Evolutionary conservation across 1,140 invertebrate genomes (phyloP).

Genomic region (Meloidogyne floridensis): DNA sequence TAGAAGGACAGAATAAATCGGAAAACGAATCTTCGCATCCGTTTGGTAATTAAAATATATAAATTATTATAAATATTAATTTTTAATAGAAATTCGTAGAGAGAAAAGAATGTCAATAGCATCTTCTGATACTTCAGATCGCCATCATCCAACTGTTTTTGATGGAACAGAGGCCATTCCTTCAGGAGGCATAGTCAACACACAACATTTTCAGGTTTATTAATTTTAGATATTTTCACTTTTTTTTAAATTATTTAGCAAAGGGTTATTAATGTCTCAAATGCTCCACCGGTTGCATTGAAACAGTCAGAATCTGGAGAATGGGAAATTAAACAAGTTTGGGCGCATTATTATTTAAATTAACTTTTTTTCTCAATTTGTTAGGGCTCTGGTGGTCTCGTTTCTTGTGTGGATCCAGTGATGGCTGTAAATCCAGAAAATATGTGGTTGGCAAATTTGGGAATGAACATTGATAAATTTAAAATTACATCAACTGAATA

Average conservation of each 20-base stretch:
- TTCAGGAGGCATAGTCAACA: conserved; percentile 21
- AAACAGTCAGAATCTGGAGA: conserved; percentile 61
- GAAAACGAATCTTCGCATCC: not conserved
- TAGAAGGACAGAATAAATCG: not conserved
- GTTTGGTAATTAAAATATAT: conserved; percentile 7
- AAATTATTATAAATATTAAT: not conserved
- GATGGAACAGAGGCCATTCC: conserved; percentile 17
- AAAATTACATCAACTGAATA: conserved; percentile 46
- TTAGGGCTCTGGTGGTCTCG: conserved; percentile 60
- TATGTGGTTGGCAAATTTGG: conserved; percentile 65
- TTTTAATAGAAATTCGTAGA: conserved; percentile 26
- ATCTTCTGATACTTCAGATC: conserved; percentile 8
- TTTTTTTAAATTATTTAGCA: conserved; percentile 42
- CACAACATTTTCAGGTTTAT: conserved; percentile 18
- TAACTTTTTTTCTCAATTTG: not conserved
- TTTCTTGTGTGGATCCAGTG: conserved; percentile 64
- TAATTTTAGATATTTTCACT: conserved; percentile 1
- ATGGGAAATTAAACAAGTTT: conserved; percentile 64
- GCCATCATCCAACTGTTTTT: conserved; percentile 4
- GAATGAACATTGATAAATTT: conserved; percentile 61
- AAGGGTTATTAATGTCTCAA: conserved; percentile 64
- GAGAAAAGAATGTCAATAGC: conserved; percentile 35
- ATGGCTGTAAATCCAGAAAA: conserved; percentile 65
- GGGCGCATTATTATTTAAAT: not conserved
- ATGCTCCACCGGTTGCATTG: conserved; percentile 63